Conservation (phyloP, 2,888 invertebrate species). For the Dione vanillae region DNA sequence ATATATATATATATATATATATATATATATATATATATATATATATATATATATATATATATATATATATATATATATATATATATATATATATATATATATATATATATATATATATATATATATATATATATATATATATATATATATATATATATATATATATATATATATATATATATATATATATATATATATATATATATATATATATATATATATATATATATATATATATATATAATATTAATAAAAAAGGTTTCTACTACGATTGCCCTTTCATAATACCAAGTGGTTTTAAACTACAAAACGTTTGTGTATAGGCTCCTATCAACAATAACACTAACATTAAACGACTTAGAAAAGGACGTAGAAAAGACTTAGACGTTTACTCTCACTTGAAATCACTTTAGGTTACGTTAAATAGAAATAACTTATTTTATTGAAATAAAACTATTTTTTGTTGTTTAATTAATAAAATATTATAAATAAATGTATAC, state of each 20-base stretch:
- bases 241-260: background rate
- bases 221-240: background rate
- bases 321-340: conserved; percentile 54
- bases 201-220: background rate
- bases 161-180: too few species aligned
- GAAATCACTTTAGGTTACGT: conserved; percentile 78
- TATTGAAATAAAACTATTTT: conserved; percentile 41
- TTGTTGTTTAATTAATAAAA: too few species aligned
- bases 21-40: background rate
- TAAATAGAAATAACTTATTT: conserved; percentile 51
- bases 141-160: too few species aligned
- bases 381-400: conserved; percentile 76
- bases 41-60: background rate
- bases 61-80: background rate
- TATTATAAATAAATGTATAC: too few species aligned
- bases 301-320: conserved; percentile 38
- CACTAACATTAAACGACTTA: conserved; percentile 81
- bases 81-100: background rate
- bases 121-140: too few species aligned
- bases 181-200: background rate
- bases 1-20: background rate
- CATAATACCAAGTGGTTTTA: conserved; percentile 13
- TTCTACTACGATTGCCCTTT: conserved; percentile 9
- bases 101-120: background rate
- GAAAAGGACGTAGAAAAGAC: conserved; percentile 82